A percentile compares a stretch with the other conserved stretches of the same genome.
phyloP scores from a whole-genome alignment of 2,113 vertebrate genomes.

The Psammodynastes pulverulentus region DNA sequence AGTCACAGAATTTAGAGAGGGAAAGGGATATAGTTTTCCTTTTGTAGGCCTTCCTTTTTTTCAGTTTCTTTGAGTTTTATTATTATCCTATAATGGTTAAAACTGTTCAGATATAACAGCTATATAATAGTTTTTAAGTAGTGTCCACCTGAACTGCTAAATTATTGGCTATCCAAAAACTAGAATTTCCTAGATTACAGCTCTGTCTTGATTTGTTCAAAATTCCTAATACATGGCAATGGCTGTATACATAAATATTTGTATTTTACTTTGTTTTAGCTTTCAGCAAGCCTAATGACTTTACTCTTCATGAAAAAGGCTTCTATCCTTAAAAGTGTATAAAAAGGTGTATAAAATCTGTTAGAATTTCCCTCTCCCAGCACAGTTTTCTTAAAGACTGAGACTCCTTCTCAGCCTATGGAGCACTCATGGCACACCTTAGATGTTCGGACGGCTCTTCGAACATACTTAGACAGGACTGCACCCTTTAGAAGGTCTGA shows the following conservation, averaged over 20 bases:
- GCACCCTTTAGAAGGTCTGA: no score
- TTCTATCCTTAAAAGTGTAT: not conserved
- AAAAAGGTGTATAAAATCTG: not conserved
- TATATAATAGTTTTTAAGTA: not conserved
- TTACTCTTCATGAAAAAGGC: not conserved
- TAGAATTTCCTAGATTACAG: not conserved
- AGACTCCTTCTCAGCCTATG: no score
- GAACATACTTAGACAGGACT: no score
- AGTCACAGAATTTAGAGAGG: not conserved
- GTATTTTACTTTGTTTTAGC: not conserved
- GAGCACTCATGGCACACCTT: no score
- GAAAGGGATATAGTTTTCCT: not conserved
- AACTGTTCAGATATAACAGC: not conserved
- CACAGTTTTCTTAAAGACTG: not conserved
- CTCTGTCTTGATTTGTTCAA: not conserved
- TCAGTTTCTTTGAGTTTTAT: no score
- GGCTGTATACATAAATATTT: not conserved
- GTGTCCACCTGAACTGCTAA: not conserved
- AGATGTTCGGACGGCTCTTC: no score
- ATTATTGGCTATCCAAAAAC: not conserved
- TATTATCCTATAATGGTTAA: no score
- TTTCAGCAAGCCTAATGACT: not conserved
- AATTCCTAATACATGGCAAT: not conserved
- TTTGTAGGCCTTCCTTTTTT: not conserved
- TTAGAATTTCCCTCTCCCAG: not conserved